Evolutionary conservation across 2,113 vertebrate species (phyloP), one percentile per base, ranked within the genome.

Genomic region (Saccopteryx leptura): DNA sequence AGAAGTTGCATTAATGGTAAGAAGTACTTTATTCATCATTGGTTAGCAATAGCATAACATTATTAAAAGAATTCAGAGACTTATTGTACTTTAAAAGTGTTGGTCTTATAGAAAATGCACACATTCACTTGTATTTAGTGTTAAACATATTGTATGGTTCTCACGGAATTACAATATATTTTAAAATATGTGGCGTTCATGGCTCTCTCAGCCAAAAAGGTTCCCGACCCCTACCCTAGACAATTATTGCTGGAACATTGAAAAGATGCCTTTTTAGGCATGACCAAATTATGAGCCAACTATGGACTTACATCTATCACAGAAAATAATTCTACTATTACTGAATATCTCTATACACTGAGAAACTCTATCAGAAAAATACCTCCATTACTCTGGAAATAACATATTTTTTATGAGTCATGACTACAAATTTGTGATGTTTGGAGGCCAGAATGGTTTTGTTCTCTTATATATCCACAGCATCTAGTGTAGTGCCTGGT

Each of bases 271-370:
- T 79, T 82, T 90, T 86, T 18, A 81, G 48, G 31, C 48, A 69
- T 65, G 52, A 9, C 7, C n/a, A 69, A 4, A 3, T 52, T 80
- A 85, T 50, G 23, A 89, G 52, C 4, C 60, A 89, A 82, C 31
- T 69, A n/a, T 65, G 23, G 5, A 88, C 56, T 75, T 88, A 80
- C 19, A 81, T 80, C 91, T 56, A 39, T 76, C 75, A 56, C 12
- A 75, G 39, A 91, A 88, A 88, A 68, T 81, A 90, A 89, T 48
- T 46, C 28, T 65, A 52, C 58, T 66, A 71, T 60, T 11, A 86
- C 14, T 56, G 60, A 93, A 28, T 56, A 60, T 61, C 28, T 87
- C 63, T 58, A 39, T 60, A 79, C 2, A 24, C 13, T 68, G 19
- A 93, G 31, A 28, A 56, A 6, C 6, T 87, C 46, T 50, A 17